These are phyloP conservation scores for Leguminivora glycinivorella DNA, from an alignment of 1,140 invertebrate species.

Conservation along the genomic window DNA sequence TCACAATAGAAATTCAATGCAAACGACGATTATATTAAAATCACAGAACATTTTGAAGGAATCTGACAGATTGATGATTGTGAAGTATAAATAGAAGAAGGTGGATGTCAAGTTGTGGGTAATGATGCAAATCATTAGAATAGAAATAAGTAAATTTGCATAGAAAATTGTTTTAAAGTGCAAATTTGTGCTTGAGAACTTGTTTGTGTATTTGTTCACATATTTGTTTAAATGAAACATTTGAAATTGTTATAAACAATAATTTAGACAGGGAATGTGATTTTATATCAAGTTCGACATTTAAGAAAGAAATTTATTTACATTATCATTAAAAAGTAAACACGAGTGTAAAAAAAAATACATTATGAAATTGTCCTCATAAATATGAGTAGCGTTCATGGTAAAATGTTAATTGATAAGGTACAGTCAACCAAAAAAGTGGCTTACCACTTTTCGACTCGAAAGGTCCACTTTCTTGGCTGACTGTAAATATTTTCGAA, in stretches of 20 bases:
- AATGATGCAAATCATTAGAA: constrained; percentile 16
- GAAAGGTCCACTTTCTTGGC: too few species aligned
- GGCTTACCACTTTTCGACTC: too few species aligned
- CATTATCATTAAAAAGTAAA: too few species aligned
- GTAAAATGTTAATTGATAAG: too few species aligned
- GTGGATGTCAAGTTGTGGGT: constrained; percentile 9
- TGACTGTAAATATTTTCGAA: too few species aligned
- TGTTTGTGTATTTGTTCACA: constrained; percentile 21
- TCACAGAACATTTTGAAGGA: constrained; percentile 29
- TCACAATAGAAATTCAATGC: constrained; percentile 35
- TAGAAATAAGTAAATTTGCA: constrained; percentile 1
- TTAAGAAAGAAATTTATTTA: background rate
- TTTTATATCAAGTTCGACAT: background rate
- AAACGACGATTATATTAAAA: constrained; percentile 58
- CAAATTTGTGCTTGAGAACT: constrained; percentile 3
- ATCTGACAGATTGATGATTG: constrained; percentile 6
- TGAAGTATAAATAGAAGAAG: background rate
- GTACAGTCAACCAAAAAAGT: too few species aligned
- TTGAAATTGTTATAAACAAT: background rate
- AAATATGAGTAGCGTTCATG: too few species aligned
- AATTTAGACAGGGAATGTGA: background rate
- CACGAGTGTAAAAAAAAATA: too few species aligned
- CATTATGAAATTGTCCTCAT: too few species aligned
- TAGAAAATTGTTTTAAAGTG: constrained; percentile 1
- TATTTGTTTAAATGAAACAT: background rate